Conservation (phyloP, 2,797 vertebrate genomes). For the Orientallactaga sibirica region DNA sequence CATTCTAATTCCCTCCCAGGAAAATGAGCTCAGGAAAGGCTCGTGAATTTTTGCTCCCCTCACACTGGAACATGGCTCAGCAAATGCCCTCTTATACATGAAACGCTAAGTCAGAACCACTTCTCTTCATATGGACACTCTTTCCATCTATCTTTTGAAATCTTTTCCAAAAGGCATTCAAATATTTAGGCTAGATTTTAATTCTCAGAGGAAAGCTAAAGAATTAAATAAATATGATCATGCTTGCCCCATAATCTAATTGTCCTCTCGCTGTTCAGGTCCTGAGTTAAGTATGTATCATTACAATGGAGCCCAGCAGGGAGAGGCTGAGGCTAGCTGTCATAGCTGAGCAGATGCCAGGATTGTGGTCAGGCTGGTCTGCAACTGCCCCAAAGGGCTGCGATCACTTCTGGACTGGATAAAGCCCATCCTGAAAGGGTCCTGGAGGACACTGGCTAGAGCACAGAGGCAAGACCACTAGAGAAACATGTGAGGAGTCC, state of each 20-base stretch:
- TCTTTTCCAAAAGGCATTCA: conserved; percentile 42
- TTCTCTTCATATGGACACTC: not conserved
- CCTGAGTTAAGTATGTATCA: not conserved
- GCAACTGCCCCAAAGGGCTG: conserved; percentile 5
- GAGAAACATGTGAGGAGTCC: not conserved
- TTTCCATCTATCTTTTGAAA: conserved; percentile 15
- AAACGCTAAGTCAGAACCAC: conserved; percentile 50
- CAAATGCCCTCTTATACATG: conserved; percentile 3
- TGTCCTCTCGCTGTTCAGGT: not conserved
- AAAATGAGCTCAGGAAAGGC: conserved; percentile 24
- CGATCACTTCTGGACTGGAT: conserved; percentile 51
- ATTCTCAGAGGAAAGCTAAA: conserved; percentile 51
- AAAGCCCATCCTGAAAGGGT: conserved; percentile 54
- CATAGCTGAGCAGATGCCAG: not conserved
- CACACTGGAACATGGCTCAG: not conserved
- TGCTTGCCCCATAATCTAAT: not conserved
- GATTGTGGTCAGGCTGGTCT: not conserved
- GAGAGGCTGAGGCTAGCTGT: not conserved
- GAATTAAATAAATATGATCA: conserved; percentile 49
- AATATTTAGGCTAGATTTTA: conserved; percentile 40
- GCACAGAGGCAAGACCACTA: not conserved
- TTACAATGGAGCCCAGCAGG: not conserved
- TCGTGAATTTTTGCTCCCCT: conserved; percentile 10
- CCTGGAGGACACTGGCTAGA: not conserved
- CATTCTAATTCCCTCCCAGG: not conserved